Evolutionary conservation across 2,888 invertebrate species (phyloP), one percentile per base, ranked within the genome.

Genomic region (Achlya flavicornis): DNA sequence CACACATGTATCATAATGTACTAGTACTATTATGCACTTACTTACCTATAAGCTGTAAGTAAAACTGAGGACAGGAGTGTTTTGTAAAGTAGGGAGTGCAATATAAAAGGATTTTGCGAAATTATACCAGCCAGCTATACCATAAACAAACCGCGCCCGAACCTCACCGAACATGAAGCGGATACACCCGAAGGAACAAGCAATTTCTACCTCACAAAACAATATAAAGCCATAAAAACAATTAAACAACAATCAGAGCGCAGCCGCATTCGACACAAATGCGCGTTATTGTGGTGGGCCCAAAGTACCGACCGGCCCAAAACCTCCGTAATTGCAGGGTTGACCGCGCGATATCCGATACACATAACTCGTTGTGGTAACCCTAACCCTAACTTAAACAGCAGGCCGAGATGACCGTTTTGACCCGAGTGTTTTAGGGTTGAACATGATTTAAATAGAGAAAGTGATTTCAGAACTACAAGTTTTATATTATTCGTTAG

Each of bases 291-390:
- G 76, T 68, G 70, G 68, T 75, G 76, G 64, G 8, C 53, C 53
- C 7, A 19, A 53, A 19, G 53, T 53, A 53, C 66, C 69, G 63
- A 14, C 62, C 58, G 19, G 19, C 61, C 74, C 69, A 74, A 79
- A 82, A 66, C 77, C 74, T 68, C 75, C 75, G 83, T 90, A 89
- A 89, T 90, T 85, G 85, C 78, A 75, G 83, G 79, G 83, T 76
- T 75, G 78, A 78, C 82, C 84, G 81, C 80, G 70, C 74, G 71
- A 73, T 76, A 78, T 76, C 80, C 83, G 78, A 80, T 81, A 77
- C 81, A 79, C 82, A 82, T 85, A 84, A 88, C 86, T 86, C 74
- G 73, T 74, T 72, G 78, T 78, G 85, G 76, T 70, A 76, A 80
- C 88, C 85, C 85, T 83, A 82, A 81, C 85, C 81, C 83, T 78